A percentile compares a stretch with the other conserved stretches of the same genome.
phyloP scores from a whole-genome alignment of 2,797 vertebrate species.

The Liasis olivaceus region DNA sequence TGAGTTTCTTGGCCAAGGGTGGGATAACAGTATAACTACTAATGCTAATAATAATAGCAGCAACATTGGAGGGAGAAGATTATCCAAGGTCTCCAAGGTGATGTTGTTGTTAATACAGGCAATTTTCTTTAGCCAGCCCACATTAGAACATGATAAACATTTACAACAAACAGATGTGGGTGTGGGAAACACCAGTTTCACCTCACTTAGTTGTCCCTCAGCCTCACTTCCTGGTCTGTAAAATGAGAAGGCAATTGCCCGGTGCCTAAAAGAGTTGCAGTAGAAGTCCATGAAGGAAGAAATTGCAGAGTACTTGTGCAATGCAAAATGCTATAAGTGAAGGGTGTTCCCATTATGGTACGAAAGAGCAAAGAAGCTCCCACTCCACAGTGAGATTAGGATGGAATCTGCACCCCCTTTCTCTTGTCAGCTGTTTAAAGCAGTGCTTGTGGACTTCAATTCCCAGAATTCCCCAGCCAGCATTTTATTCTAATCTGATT shows the following conservation, averaged over 20 bases:
- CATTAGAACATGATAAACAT: background rate
- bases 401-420: background rate
- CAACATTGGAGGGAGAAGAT: background rate
- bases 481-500: background rate
- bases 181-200: background rate
- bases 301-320: background rate
- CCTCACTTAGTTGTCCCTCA: background rate
- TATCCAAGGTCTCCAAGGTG: background rate
- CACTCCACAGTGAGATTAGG: background rate
- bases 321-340: background rate
- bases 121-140: background rate
- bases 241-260: background rate
- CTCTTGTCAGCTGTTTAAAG: background rate
- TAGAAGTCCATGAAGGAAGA: background rate
- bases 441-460: background rate
- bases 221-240: background rate
- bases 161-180: background rate
- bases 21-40: background rate
- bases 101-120: background rate
- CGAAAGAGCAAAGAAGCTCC: background rate
- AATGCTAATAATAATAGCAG: background rate
- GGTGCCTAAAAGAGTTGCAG: background rate
- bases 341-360: background rate
- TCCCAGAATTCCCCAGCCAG: background rate
- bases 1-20: background rate